A percentile compares a stretch with the other conserved stretches of the same genome.
Evolutionary conservation across 2,797 vertebrate species (phyloP).

Genomic region (Botia kubotai): DNA sequence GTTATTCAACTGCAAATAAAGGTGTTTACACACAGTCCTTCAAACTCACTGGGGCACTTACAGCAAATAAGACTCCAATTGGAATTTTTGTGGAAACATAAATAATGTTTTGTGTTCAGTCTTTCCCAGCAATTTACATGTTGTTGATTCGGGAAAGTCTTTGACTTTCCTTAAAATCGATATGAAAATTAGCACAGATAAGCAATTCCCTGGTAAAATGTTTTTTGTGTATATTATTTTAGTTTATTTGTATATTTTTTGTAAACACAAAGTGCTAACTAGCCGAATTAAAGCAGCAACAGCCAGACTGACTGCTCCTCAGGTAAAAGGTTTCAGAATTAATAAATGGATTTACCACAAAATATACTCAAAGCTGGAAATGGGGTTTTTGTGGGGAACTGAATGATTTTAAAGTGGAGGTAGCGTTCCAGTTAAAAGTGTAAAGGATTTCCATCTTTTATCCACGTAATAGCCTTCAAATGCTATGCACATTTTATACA

Average conservation of each 20-base stretch:
- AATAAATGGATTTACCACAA: not conserved
- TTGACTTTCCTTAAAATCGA: not conserved
- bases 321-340: not conserved
- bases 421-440: no score
- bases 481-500: no score
- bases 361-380: not conserved
- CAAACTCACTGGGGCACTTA: not conserved
- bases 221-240: no score
- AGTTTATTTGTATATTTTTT: no score
- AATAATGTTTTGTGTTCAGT: not conserved
- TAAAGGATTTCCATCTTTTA: no score
- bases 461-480: no score
- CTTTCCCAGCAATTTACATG: not conserved
- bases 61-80: not conserved
- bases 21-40: constrained; percentile 14
- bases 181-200: not conserved
- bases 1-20: constrained; percentile 36
- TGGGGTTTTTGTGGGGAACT: no score
- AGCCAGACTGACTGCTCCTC: no score
- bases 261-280: no score
- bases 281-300: no score
- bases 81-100: not conserved
- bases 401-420: no score
- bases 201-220: not conserved
- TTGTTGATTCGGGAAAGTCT: not conserved